phyloP scores from a whole-genome alignment of 2,797 vertebrate genomes.

The Thamnophis elegans region DNA sequence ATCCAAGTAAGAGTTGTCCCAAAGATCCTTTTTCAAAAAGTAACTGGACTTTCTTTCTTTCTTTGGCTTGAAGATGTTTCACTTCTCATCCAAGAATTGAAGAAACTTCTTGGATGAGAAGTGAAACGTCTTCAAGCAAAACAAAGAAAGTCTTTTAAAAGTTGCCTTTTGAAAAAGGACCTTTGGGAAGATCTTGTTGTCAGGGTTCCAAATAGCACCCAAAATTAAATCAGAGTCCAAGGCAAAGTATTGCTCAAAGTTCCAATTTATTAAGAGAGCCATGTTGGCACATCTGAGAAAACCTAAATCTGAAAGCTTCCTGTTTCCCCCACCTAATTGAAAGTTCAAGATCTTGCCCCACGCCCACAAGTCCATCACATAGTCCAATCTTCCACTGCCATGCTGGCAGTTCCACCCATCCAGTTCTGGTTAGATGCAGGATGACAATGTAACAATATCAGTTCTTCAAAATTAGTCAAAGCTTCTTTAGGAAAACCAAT shows the following conservation, averaged over 20 bases:
- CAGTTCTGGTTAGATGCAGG: too few relatives aligned
- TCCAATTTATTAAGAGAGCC: too few relatives aligned
- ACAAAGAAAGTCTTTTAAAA: neutral
- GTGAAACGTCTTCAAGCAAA: neutral
- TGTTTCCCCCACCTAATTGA: too few relatives aligned
- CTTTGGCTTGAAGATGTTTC: neutral
- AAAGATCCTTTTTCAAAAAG: neutral
- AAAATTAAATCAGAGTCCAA: too few relatives aligned
- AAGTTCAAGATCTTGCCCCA: too few relatives aligned
- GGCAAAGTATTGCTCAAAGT: too few relatives aligned
- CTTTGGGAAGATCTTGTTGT: neutral
- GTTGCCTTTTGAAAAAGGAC: neutral
- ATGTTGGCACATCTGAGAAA: too few relatives aligned
- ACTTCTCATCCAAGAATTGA: neutral
- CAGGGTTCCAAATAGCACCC: too few relatives aligned
- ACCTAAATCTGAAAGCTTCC: too few relatives aligned
- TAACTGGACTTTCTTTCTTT: neutral
- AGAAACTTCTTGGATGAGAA: neutral
- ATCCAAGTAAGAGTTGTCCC: neutral
- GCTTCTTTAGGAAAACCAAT: neutral
- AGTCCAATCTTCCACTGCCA: too few relatives aligned
- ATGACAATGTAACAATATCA: neutral
- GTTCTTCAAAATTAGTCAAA: neutral
- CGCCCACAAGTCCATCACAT: too few relatives aligned
- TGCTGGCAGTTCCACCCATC: too few relatives aligned